Evolutionary conservation across 1,140 invertebrate species (phyloP).

Genomic region (Musca domestica): DNA sequence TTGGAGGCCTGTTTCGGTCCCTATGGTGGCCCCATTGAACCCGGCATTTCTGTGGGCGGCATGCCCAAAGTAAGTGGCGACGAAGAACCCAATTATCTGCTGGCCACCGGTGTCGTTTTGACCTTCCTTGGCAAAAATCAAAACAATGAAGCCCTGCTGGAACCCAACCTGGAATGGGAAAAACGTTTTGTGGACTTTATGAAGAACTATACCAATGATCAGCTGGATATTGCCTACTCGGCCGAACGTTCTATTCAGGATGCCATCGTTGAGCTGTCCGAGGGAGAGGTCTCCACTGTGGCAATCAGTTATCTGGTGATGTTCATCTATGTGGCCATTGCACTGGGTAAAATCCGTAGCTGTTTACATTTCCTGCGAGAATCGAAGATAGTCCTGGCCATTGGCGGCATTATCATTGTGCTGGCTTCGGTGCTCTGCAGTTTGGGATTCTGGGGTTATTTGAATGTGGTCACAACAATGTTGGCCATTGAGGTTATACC

Average conservation of each 20-base stretch:
- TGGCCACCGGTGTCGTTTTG: constrained; percentile 68
- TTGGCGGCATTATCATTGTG: constrained; percentile 82
- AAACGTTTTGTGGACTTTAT: constrained; percentile 74
- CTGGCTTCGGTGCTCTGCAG: constrained; percentile 76
- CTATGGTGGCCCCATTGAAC: constrained; percentile 84
- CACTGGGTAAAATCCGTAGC: constrained; percentile 73
- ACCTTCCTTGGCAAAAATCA: constrained; percentile 77
- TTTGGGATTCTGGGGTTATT: constrained; percentile 81
- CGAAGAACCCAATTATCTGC: constrained; percentile 55
- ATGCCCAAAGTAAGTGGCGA: constrained; percentile 53
- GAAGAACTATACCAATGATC: constrained; percentile 68
- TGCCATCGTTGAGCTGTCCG: constrained; percentile 78
- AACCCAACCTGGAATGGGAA: constrained; percentile 75
- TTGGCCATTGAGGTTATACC: constrained; percentile 91
- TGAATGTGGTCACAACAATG: constrained; percentile 74
- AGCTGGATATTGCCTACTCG: constrained; percentile 74
- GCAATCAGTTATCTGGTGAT: constrained; percentile 85
- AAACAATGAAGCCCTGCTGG: constrained; percentile 57
- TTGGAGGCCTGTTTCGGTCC: constrained; percentile 69
- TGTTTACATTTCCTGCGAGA: constrained; percentile 64
- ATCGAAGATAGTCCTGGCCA: constrained; percentile 77
- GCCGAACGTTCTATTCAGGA: constrained; percentile 87
- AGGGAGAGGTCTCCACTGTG: constrained; percentile 78
- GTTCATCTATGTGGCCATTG: constrained; percentile 87
- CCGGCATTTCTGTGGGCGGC: constrained; percentile 76